Evolutionary conservation across 2,888 invertebrate species (phyloP), one percentile per base, ranked within the genome.

Genomic region (Tenthredo livida): DNA sequence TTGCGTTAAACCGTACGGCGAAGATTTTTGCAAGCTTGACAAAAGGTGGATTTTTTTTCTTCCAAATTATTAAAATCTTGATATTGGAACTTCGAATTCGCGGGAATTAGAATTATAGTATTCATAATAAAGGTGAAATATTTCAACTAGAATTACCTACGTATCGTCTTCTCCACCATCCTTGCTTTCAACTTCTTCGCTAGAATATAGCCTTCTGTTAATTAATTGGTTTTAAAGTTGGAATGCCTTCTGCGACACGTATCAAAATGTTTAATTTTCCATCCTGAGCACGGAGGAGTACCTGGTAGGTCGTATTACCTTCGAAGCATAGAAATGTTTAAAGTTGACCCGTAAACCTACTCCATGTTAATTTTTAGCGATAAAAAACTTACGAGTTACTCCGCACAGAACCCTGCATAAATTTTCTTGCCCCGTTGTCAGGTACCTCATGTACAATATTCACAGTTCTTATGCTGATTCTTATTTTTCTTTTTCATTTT

Each of bases 381-480:
- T 17, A 33, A 29, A 77, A 50, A 47, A 50, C 50, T 50, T 15
- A 54, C 77, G 15, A 54, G 47, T 54, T 77, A 50, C 54, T 77
- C 54, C 54, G 54, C 29, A 54, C 77, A 77, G 21, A 77, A 54
- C 6, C 29, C 15, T 77, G 77, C 17, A 29, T 29, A 33, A 77
- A 33, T 77, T 77, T 29, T 54, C 54, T 54, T 2, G 47, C 29
- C 54, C 54, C 7, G 29, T 77, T 77, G 25, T 54, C 77, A 77
- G 77, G 77, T 77, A 77, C 77, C 77, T 77, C 54, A 33, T 77
- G 77, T 77, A 77, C 77, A 54, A 50, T 77, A 50, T 77, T 77
- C 33, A 29, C 33, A 54, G 54, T 77, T 50, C 54, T 77, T 33
- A 6, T n/a, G 17, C 7, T 33, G 33, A 4, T 47, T 47, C 12